A percentile compares a stretch with the other conserved stretches of the same genome.
Evolutionary conservation across 2,797 vertebrate genomes (phyloP).

Genomic region (Anisognathus igniventris): DNA sequence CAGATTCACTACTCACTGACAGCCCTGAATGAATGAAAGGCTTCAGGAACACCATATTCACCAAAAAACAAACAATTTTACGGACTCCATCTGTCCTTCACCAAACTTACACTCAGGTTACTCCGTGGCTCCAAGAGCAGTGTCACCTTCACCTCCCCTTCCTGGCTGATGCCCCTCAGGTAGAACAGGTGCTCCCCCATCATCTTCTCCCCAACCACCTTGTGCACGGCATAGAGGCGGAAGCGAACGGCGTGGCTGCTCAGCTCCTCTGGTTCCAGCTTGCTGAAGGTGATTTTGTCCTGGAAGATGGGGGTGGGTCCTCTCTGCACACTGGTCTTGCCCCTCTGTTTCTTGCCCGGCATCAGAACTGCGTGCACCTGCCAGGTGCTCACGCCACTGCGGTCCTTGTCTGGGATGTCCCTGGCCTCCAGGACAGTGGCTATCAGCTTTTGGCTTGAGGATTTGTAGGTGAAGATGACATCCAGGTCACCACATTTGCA

Average conservation of each 20-base stretch:
- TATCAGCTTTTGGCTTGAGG: slow-evolving; percentile 80
- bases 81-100: not conserved
- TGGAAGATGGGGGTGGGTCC: slow-evolving; percentile 84
- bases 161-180: slow-evolving; percentile 76
- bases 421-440: slow-evolving; percentile 82
- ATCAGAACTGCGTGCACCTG: slow-evolving; percentile 90
- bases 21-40: not conserved
- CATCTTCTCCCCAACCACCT: slow-evolving; percentile 87
- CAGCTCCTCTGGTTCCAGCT: slow-evolving; percentile 82
- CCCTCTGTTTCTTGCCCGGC: slow-evolving; percentile 89
- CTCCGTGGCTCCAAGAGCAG: slow-evolving; percentile 89
- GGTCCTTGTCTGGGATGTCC: slow-evolving; percentile 88
- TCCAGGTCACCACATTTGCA: slow-evolving; percentile 89
- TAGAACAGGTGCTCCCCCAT: slow-evolving; percentile 91
- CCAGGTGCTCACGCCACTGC: slow-evolving; percentile 88
- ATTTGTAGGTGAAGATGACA: slow-evolving; percentile 81
- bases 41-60: not conserved
- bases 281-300: slow-evolving; percentile 87
- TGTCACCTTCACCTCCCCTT: slow-evolving; percentile 76
- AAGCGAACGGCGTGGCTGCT: slow-evolving; percentile 82
- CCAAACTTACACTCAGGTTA: slow-evolving; percentile 85
- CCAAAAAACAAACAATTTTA: not conserved
- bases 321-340: slow-evolving; percentile 84
- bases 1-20: not conserved
- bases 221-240: slow-evolving; percentile 87